Conservation (phyloP, 2,797 vertebrate species). For the Dromococcyx pavoninus region DNA sequence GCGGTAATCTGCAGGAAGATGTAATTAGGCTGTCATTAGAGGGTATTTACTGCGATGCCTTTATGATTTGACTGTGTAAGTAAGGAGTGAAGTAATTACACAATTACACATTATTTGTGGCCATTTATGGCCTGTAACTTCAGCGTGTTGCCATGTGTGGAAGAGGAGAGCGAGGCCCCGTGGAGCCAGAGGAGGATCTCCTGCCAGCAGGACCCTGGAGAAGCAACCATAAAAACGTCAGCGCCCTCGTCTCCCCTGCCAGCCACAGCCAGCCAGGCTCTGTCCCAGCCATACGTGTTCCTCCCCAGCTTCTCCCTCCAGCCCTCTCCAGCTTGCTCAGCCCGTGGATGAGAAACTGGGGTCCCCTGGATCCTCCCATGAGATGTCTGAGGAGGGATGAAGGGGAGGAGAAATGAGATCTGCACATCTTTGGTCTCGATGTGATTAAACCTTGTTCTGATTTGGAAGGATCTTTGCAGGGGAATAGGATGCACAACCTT, state of each 20-base stretch:
- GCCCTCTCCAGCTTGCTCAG: not conserved
- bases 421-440: not conserved
- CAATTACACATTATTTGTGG: slow-evolving; percentile 64
- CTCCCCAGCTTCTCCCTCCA: not conserved
- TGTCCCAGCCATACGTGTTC: rapidly evolving
- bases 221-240: slow-evolving; percentile 3
- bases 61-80: slow-evolving; percentile 67
- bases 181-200: not conserved
- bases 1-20: slow-evolving; percentile 71
- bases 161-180: not conserved
- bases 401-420: not conserved
- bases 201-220: not conserved
- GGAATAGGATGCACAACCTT: not conserved
- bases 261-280: rapidly evolving
- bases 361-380: rapidly evolving
- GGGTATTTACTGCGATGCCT: slow-evolving; percentile 66
- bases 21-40: slow-evolving; percentile 73
- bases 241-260: rapidly evolving
- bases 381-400: not conserved
- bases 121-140: slow-evolving; percentile 56
- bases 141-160: slow-evolving; percentile 39
- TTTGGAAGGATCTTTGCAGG: not conserved
- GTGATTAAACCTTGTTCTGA: not conserved
- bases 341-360: not conserved
- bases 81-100: slow-evolving; percentile 63